These are phyloP conservation scores for Camponotus vicinus DNA, from an alignment of 1,140 invertebrate genomes.

Conservation along the genomic window DNA sequence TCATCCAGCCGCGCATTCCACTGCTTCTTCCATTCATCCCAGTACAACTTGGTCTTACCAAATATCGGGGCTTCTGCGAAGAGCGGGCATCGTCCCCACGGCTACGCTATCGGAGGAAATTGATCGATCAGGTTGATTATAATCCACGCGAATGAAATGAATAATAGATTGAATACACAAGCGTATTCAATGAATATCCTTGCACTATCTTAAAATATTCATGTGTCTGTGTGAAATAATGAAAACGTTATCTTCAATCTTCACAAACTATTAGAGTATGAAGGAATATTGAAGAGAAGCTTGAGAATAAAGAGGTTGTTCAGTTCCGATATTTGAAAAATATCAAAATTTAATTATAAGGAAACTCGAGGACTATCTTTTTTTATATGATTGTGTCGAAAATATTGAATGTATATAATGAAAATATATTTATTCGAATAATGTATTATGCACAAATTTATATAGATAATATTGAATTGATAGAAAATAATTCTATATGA, in stretches of 20 bases:
- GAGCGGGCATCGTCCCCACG: conserved; percentile 28
- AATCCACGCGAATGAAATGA: neutral
- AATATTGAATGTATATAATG: neutral
- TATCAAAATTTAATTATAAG: neutral
- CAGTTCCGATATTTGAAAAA: neutral
- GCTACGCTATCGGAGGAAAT: conserved; percentile 60
- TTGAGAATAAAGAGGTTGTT: neutral
- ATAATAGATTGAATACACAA: neutral
- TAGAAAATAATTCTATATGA: neutral
- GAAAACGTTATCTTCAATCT: too few species aligned
- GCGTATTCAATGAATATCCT: too few species aligned
- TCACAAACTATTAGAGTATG: neutral
- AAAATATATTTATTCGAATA: neutral
- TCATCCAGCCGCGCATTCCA: conserved; percentile 65
- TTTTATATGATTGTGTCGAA: neutral
- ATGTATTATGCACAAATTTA: neutral
- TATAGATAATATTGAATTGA: conserved; percentile 1
- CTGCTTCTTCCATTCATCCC: conserved; percentile 67
- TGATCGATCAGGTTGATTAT: neutral
- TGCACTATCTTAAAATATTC: too few species aligned
- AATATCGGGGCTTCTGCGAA: conserved; percentile 63
- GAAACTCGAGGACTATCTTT: conserved; percentile 16
- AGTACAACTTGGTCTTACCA: conserved; percentile 66
- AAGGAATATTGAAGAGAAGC: neutral
- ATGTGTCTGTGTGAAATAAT: too few species aligned